A percentile compares a stretch with the other conserved stretches of the same genome.
These are phyloP conservation scores for Gopherus evgoodei DNA, from an alignment of 2,113 vertebrate species.

Conservation along the genomic window DNA sequence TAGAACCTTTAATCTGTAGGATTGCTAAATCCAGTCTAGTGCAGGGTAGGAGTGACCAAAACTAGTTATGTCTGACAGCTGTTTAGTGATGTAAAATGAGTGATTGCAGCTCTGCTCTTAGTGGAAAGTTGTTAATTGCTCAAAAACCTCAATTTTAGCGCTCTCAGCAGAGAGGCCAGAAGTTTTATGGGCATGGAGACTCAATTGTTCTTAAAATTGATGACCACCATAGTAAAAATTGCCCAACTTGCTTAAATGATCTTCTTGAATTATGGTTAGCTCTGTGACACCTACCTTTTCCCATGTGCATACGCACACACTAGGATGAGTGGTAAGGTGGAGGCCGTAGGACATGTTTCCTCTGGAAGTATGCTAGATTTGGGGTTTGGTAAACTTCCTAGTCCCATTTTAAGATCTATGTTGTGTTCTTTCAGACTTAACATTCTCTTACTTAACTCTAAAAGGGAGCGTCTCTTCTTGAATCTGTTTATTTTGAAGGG, in stretches of 20 bases:
- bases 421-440: background rate
- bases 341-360: background rate
- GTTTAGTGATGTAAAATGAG: conserved; percentile 12
- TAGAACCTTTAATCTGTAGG: conserved; percentile 36
- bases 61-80: conserved; percentile 21
- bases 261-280: background rate
- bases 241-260: background rate
- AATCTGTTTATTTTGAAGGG: background rate
- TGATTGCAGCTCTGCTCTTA: background rate
- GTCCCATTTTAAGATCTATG: background rate
- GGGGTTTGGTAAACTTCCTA: background rate
- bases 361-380: background rate
- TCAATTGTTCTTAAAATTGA: background rate
- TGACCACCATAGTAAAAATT: background rate
- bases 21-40: background rate
- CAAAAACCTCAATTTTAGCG: background rate
- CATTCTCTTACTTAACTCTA: background rate
- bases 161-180: background rate
- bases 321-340: background rate
- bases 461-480: background rate
- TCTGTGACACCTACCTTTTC: background rate
- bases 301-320: background rate
- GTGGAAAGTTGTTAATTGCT: background rate
- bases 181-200: background rate
- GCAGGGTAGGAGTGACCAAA: background rate